Base-by-base conservation (phyloP, 2,888 invertebrate species). In the Zaprionus obscuricornis region DNA sequence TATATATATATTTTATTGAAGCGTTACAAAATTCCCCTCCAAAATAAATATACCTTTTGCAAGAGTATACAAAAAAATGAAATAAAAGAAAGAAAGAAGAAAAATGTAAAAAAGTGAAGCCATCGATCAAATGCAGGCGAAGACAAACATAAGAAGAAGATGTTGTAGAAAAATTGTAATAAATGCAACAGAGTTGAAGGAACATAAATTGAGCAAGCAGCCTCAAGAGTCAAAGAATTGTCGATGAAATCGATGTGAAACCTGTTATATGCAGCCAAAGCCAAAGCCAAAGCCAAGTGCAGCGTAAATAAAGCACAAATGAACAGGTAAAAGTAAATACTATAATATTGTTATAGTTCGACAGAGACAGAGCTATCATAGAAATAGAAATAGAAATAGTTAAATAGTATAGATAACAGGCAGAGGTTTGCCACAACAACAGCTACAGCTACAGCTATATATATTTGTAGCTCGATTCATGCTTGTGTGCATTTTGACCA, bases 401-500 rank as follows among this genome's bases (percentile, higher is more conserved):
- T n/a, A n/a, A n/a, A n/a, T n/a, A n/a, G n/a, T n/a, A n/a, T n/a
- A n/a, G n/a, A n/a, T n/a, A n/a, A n/a, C n/a, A n/a, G n/a, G n/a
- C 18, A 16, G 40, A 24, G 33, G 57, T 59, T 39, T 40, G 24
- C 11, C 27, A 46, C 39, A 40, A 59, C 26, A 40, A 31, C 51
- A 46, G 57, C 50, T 66, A 37, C 66, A 65, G 65, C 50, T n/a
- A n/a, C n/a, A n/a, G n/a, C n/a, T n/a, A n/a, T n/a, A n/a, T 55
- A 65, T 49, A 63, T 55, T 51, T 52, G 29, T 29, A 42, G 24
- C 52, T 71, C 45, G 58, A 78, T 79, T 82, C 78, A 83, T 85
- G 79, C 66, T 72, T 85, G 83, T 74, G 65, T 79, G 79, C 79
- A 85, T 83, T 83, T 68, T 85, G 79, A 85, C 79, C 79, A 69